Evolutionary conservation across 2,113 vertebrate genomes (phyloP), one percentile per base, ranked within the genome.

Genomic region (Ictalurus punctatus): DNA sequence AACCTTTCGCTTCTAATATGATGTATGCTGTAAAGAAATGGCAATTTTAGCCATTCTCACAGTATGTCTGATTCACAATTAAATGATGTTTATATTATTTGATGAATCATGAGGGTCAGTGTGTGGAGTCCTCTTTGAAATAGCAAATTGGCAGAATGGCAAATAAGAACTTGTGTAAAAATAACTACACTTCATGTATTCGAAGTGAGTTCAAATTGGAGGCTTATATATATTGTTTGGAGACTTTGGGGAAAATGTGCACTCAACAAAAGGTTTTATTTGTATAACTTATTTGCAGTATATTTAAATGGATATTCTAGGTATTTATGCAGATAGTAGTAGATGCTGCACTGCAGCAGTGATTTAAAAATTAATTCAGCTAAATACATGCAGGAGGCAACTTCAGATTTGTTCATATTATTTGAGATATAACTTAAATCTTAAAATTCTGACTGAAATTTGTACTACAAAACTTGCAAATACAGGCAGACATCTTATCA

Each of bases 31-130:
- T 63, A 80, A 85, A 69, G 19, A 16, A 81, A 54, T 40, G 37
- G 21, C 54, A 10, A 23, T 80, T 59, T 48, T 19, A 61, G 71
- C 2, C 59, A 30, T 25, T 82, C 78, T 25, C 3, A 52, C 48
- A 52, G 48, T 52, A 48, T 81, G 48, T 56, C 44, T 82, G 40
- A 78, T 44, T n/a, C 21, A 44, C 58, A 67, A 87, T 80, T 21
- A 71, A 69, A 44, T 48, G 37, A 71, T 87, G 78, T 87, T 87
- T 83, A 56, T 54, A 54, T 69, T 61, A 86, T 27, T 34, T 73
- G 19, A 58, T 44, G 9, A 88, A 21, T 58, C 61, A 63, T 48
- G 25, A 52, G 19, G 17, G 25, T 54, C 16, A 12, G 10, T 58
- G 63, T 54, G 16, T 40, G 6, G 52, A 34, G n/a, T 87, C 13